A percentile compares a stretch with the other conserved stretches of the same genome.
Conservation (phyloP, 1,140 invertebrate genomes). For the Drosophila carrolli region DNA sequence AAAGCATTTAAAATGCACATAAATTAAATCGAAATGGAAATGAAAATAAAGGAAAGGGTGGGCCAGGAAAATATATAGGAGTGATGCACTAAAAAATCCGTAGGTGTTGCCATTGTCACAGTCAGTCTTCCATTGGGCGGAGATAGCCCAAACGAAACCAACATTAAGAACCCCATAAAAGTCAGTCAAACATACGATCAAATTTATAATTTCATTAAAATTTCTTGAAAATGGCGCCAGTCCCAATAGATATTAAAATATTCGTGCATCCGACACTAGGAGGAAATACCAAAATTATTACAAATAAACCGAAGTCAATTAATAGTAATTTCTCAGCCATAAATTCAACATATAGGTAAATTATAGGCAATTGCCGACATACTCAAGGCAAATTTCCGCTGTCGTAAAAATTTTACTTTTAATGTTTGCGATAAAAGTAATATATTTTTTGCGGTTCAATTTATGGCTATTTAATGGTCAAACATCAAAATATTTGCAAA, state of each 20-base stretch:
- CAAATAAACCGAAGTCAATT: conserved; percentile 1
- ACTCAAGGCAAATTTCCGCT: conserved; percentile 15
- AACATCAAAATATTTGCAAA: conserved; percentile 32
- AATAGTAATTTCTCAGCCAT: conserved; percentile 3
- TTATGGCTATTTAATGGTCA: conserved; percentile 30
- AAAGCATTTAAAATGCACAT: conserved; percentile 61
- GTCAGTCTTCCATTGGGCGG: conserved; percentile 9
- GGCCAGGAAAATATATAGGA: conserved; percentile 10
- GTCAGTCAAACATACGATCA: conserved; percentile 32
- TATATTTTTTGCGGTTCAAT: conserved; percentile 31
- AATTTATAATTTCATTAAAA: conserved; percentile 75
- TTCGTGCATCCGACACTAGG: conserved; percentile 10
- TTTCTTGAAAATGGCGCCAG: conserved; percentile 63
- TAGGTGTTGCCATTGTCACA: conserved; percentile 72
- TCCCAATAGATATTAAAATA: conserved; percentile 16
- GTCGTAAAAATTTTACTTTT: conserved; percentile 15
- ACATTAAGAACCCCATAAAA: conserved; percentile 46
- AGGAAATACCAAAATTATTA: conserved; percentile 8
- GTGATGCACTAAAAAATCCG: conserved; percentile 50
- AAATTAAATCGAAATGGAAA: conserved; percentile 60
- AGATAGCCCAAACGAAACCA: conserved; percentile 11
- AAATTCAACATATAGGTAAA: conserved; percentile 16
- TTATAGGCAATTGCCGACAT: conserved; percentile 19
- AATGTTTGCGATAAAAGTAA: conserved; percentile 31
- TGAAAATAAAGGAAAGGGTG: conserved; percentile 13